Base-by-base conservation (phyloP, 2,888 invertebrate species). In the Mystacides longicornis region DNA sequence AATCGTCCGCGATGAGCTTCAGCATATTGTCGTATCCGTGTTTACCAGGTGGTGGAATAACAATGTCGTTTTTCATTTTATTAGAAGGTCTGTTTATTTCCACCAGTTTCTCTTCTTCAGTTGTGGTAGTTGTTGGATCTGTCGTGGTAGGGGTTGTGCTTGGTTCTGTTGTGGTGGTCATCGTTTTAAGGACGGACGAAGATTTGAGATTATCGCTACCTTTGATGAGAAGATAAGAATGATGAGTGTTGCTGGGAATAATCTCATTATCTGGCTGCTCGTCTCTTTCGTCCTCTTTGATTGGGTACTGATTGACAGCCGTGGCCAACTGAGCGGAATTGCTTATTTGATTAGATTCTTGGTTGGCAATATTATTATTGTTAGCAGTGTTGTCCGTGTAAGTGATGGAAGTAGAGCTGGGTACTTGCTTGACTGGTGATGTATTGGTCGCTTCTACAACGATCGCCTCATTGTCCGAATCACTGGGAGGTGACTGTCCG, bases 81-180 rank as follows among this genome's bases (percentile, higher is more conserved):
- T 37, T 37, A 37, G 37, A 37, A n/a, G 37, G 37, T 37, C 37
- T 37, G 14, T 37, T 37, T 4, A 58, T 31, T 22, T 58, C 60
- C 9, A 58, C 55, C 1, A 49, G 19, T 18, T 51, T 47, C n/a
- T 55, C 55, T 23, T 56, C 58, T 4, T 64, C 77, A 73, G 64
- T 77, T 73, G 56, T 75, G 74, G 63, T 75, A 73, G 74, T 74
- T n/a, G 74, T 75, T 67, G 75, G 73, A 51, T 74, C 71, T 7
- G 37, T 37, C n/a, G 14, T 14, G 3, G 37, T 37, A 3, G 37
- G 14, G 7, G 14, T 37, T 37, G 37, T 37, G n/a, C n/a, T n/a
- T 27, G 27, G 27, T 27, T 27, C 27, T 7, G 7, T 27, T 7
- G 27, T 27, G 5, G 27, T 27, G 3, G 37, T 37, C 16, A 16